These are phyloP conservation scores for Polyploca ridens DNA, from an alignment of 2,888 invertebrate species.

Conservation along the genomic window DNA sequence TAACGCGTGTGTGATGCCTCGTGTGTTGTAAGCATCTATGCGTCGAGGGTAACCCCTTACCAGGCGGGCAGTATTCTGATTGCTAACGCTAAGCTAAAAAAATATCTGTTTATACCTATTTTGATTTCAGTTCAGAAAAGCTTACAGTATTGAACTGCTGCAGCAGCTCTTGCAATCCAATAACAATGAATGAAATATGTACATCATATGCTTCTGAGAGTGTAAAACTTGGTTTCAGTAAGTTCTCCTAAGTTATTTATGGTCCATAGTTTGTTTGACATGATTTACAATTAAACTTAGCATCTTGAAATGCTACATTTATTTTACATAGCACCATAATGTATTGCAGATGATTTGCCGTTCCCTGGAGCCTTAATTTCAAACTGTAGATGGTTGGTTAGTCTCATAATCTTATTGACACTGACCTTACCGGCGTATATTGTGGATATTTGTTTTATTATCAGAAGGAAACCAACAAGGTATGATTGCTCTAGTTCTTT, in stretches of 20 bases:
- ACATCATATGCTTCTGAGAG: constrained; percentile 46
- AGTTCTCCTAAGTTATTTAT: constrained; percentile 16
- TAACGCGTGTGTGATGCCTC: too few species aligned
- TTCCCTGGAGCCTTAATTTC: constrained; percentile 21
- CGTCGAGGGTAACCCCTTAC: too few species aligned
- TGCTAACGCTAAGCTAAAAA: too few species aligned
- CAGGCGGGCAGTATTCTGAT: too few species aligned
- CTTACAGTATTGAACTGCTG: constrained; percentile 94
- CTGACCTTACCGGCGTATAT: constrained; percentile 34
- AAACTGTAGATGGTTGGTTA: constrained; percentile 12
- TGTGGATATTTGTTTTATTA: constrained; percentile 34
- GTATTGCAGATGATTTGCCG: constrained; percentile 37
- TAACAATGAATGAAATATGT: constrained; percentile 92
- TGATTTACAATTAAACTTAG: too few species aligned
- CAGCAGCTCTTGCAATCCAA: constrained; percentile 93
- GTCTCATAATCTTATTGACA: constrained; percentile 27
- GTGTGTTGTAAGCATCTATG: too few species aligned
- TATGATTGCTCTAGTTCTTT: constrained; percentile 20
- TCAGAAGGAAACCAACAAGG: constrained; percentile 39
- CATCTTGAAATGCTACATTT: too few species aligned
- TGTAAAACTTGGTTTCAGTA: constrained; percentile 20
- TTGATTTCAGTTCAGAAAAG: constrained; percentile 69
- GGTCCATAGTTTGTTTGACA: too few species aligned
- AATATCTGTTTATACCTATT: too few species aligned
- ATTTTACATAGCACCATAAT: background rate